Conservation (phyloP, 2,888 invertebrate species). For the Cistogaster globosa region DNA sequence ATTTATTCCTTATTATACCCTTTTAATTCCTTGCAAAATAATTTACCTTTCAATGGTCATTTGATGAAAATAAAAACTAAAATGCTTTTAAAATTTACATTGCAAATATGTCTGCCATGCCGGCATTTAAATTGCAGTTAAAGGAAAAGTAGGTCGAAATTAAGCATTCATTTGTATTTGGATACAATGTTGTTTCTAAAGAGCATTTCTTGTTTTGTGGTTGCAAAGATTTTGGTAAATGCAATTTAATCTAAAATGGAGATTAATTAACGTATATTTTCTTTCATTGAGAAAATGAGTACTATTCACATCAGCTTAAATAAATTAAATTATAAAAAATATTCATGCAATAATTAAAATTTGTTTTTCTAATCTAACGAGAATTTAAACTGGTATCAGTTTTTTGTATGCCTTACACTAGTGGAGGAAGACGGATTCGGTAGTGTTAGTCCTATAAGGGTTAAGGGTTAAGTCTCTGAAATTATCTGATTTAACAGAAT, state of each 20-base stretch:
- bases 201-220: not conserved
- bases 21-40: constrained; percentile 19
- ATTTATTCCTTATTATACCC: not conserved
- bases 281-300: not conserved
- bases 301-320: no score
- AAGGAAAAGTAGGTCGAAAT: not conserved
- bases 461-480: no score
- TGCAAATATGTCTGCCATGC: not conserved
- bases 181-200: not conserved
- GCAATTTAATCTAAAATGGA: constrained; percentile 5
- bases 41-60: constrained; percentile 9
- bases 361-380: no score
- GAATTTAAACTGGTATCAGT: no score
- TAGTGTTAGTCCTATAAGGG: no score
- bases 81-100: not conserved
- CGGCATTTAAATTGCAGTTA: not conserved
- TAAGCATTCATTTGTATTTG: not conserved
- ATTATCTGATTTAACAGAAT: no score
- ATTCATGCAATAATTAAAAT: no score
- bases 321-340: no score
- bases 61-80: not conserved
- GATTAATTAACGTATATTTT: not conserved
- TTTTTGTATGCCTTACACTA: no score
- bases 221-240: not conserved
- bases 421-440: no score